Conservation (phyloP, 2,113 vertebrate species). For the Barbus barbus region DNA sequence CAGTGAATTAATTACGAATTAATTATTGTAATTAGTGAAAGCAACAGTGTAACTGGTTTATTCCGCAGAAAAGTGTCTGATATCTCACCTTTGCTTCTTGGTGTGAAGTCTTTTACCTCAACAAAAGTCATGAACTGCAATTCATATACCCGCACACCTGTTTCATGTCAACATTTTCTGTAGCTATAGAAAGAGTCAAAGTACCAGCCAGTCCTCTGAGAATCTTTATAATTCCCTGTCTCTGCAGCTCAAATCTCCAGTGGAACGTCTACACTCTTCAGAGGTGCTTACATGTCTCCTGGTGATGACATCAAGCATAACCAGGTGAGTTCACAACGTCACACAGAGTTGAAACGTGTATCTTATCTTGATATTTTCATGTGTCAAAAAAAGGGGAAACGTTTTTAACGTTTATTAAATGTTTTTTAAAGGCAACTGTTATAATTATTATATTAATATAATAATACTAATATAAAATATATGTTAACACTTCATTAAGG, state of each 20-base stretch:
- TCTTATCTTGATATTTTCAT: not conserved
- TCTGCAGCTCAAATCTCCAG: constrained; percentile 84
- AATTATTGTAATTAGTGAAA: not conserved
- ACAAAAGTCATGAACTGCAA: not conserved
- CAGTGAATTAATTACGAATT: too few relatives aligned
- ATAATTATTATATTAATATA: too few relatives aligned
- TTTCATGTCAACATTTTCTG: not conserved
- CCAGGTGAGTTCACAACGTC: constrained; percentile 78
- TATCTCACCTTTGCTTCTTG: not conserved
- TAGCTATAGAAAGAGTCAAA: not conserved
- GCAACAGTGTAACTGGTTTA: not conserved
- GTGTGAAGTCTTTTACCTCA: not conserved
- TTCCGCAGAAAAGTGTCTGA: not conserved
- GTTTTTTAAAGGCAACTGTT: too few relatives aligned
- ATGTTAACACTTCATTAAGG: too few relatives aligned
- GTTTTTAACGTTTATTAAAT: too few relatives aligned
- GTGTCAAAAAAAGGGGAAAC: too few relatives aligned
- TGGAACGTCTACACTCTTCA: constrained; percentile 91
- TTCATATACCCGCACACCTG: constrained; percentile 1
- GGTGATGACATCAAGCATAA: constrained; percentile 96
- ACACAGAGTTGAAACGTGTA: not conserved
- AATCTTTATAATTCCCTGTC: constrained; percentile 9
- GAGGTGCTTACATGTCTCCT: constrained; percentile 94
- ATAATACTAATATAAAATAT: too few relatives aligned
- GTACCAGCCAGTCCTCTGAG: not conserved